A percentile compares a stretch with the other conserved stretches of the same genome.
These are phyloP conservation scores for Colistium nudipinnis DNA, from an alignment of 2,113 vertebrate genomes.

Conservation along the genomic window DNA sequence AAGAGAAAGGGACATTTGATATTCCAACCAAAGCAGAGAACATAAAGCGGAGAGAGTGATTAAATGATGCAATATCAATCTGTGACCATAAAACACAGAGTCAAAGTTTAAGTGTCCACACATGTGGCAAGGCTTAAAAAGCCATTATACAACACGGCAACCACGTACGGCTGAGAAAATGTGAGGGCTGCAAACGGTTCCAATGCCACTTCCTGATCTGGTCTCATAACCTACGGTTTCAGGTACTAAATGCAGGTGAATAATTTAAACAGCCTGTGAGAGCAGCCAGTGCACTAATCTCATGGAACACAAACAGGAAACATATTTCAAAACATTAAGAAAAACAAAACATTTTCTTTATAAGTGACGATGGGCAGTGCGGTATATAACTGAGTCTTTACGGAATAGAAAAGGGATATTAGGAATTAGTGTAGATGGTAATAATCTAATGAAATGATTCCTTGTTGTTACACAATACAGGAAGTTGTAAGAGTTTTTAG, in stretches of 20 bases:
- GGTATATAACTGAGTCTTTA: background rate
- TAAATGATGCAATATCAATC: conserved; percentile 52
- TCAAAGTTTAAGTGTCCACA: conserved; percentile 40
- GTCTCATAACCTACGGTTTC: background rate
- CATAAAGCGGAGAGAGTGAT: conserved; percentile 48
- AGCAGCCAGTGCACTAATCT: background rate
- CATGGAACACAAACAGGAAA: background rate
- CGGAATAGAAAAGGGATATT: background rate
- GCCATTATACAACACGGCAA: conserved; percentile 9
- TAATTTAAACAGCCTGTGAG: background rate
- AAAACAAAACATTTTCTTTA: background rate
- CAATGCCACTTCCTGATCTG: background rate
- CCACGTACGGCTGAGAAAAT: conserved; percentile 5
- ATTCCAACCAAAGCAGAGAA: conserved; percentile 26
- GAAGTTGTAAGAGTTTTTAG: background rate
- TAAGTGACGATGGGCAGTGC: background rate
- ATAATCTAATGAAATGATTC: background rate
- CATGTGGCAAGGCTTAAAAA: conserved; percentile 21
- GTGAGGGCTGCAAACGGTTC: background rate
- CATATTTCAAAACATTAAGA: background rate
- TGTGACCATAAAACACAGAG: conserved; percentile 50
- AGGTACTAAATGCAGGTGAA: background rate
- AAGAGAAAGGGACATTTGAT: conserved; percentile 47
- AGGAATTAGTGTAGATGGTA: background rate
- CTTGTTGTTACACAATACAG: background rate